A percentile compares a stretch with the other conserved stretches of the same genome.
Conservation (phyloP, 2,888 invertebrate genomes). For the Diloba caeruleocephala region DNA sequence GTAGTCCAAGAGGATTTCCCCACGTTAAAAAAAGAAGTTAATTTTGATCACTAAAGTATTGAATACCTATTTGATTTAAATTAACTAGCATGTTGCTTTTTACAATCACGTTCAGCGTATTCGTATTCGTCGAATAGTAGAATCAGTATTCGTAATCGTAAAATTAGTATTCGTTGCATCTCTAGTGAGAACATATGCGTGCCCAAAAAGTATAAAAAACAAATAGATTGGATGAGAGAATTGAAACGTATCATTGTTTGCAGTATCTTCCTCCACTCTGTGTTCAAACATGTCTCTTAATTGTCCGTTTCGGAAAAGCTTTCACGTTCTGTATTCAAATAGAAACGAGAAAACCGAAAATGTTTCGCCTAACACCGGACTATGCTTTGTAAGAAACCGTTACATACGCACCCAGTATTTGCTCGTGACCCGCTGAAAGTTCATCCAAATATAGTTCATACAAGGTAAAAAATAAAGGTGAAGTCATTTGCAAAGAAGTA, state of each 20-base stretch:
- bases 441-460: constrained; percentile 3
- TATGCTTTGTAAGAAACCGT: constrained; percentile 18
- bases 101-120: too few species aligned
- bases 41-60: too few species aligned
- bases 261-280: constrained; percentile 2
- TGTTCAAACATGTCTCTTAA: background rate
- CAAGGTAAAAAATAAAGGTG: background rate
- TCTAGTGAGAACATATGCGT: constrained; percentile 11
- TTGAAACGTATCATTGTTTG: constrained; percentile 12
- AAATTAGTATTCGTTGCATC: too few species aligned
- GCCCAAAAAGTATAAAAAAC: constrained; percentile 5
- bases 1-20: too few species aligned
- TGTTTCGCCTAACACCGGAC: constrained; percentile 8
- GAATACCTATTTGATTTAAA: too few species aligned
- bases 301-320: constrained; percentile 23
- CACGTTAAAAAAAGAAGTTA: too few species aligned
- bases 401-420: constrained; percentile 2
- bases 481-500: background rate
- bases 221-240: background rate
- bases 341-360: constrained; percentile 9
- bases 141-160: too few species aligned
- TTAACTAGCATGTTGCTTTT: too few species aligned
- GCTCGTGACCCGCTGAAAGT: background rate
- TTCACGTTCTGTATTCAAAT: constrained; percentile 16
- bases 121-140: too few species aligned